Evolutionary conservation across 2,888 invertebrate species (phyloP).

Genomic region (Xestoiulus laeticollis): DNA sequence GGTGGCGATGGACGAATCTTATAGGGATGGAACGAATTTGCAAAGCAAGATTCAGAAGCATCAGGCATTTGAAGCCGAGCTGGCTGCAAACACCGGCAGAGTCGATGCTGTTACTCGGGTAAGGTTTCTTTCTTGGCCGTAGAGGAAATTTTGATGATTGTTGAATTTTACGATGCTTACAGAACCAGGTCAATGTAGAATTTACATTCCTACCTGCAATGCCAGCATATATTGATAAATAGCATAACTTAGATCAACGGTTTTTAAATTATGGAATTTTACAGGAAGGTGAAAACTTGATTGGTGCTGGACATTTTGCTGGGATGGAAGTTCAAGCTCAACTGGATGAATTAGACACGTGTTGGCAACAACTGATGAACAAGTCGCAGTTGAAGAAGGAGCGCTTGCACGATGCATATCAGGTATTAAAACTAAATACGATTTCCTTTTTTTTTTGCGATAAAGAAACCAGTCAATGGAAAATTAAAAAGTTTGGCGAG

Average conservation of each 20-base stretch:
- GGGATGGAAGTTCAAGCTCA: slow-evolving; percentile 82
- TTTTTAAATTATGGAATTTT: slow-evolving; percentile 57
- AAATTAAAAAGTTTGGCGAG: neutral
- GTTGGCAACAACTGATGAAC: slow-evolving; percentile 86
- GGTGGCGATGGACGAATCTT: slow-evolving; percentile 91
- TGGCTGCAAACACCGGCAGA: slow-evolving; percentile 86
- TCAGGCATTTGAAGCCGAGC: slow-evolving; percentile 92
- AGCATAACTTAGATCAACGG: neutral
- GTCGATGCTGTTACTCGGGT: slow-evolving; percentile 81
- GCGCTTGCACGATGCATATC: slow-evolving; percentile 88
- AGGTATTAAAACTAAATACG: slow-evolving; percentile 58
- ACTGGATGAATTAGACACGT: slow-evolving; percentile 82
- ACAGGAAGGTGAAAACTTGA: slow-evolving; percentile 66
- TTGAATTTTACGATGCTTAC: neutral
- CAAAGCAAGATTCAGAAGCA: slow-evolving; percentile 97
- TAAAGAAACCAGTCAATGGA: neutral
- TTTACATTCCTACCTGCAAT: neutral
- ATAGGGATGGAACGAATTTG: slow-evolving; percentile 94
- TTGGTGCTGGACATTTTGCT: slow-evolving; percentile 86
- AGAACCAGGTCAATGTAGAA: neutral
- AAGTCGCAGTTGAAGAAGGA: slow-evolving; percentile 84
- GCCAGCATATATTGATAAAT: neutral
- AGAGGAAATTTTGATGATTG: neutral
- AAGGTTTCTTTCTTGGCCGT: neutral
- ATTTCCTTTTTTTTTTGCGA: neutral